These are phyloP conservation scores for Pterois miles DNA, from an alignment of 2,797 vertebrate genomes.

Conservation along the genomic window DNA sequence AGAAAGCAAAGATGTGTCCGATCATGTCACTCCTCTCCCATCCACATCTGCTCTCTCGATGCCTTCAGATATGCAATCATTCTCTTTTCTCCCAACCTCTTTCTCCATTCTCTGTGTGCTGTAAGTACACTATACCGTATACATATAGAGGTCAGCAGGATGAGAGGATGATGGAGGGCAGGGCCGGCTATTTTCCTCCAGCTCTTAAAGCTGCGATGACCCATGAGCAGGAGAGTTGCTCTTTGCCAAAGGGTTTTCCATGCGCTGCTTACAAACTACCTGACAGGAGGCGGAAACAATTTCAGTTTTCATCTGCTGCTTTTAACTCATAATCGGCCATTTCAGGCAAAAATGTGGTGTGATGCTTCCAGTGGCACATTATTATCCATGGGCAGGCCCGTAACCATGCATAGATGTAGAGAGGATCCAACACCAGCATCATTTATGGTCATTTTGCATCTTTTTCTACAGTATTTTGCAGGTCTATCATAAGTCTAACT, in stretches of 20 bases:
- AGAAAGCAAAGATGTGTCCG: constrained; percentile 76
- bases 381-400: background rate
- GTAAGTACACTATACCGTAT: constrained; percentile 70
- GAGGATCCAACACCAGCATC: background rate
- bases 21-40: constrained; percentile 65
- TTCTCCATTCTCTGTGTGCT: constrained; percentile 39
- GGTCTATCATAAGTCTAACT: background rate
- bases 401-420: background rate
- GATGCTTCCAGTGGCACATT: background rate
- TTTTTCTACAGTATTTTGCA: background rate
- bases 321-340: constrained; percentile 36
- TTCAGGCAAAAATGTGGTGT: background rate
- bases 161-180: constrained; percentile 79
- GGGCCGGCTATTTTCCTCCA: constrained; percentile 66
- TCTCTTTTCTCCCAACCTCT: constrained; percentile 27
- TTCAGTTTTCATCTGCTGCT: constrained; percentile 47
- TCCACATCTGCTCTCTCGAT: constrained; percentile 61
- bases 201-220: constrained; percentile 73
- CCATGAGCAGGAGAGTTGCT: constrained; percentile 65
- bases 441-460: background rate
- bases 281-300: constrained; percentile 54
- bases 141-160: constrained; percentile 68
- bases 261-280: constrained; percentile 53
- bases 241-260: constrained; percentile 68
- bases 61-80: constrained; percentile 78